phyloP scores from a whole-genome alignment of 2,797 vertebrate species.

The Malacoctenus gilli region DNA sequence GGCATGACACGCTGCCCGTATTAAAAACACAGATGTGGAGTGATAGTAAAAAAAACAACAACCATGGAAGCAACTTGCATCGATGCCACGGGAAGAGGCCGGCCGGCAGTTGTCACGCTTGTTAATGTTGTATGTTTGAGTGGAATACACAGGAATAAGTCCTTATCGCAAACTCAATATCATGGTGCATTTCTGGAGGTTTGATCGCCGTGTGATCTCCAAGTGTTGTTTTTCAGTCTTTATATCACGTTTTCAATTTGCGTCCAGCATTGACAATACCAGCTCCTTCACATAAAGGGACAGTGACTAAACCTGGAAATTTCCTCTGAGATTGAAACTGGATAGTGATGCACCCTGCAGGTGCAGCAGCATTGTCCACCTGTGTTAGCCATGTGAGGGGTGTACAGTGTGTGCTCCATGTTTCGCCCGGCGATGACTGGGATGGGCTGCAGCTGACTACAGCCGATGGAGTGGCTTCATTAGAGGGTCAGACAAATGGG shows the following conservation, averaged over 20 bases:
- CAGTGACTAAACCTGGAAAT: constrained; percentile 1
- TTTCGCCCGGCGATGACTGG: no score
- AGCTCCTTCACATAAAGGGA: background rate
- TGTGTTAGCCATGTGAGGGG: no score
- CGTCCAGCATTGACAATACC: background rate
- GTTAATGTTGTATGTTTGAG: constrained; percentile 43
- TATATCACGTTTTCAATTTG: constrained; percentile 6
- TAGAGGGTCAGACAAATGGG: no score
- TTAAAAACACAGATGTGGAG: constrained; percentile 43
- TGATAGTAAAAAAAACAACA: constrained; percentile 34
- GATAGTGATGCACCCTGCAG: no score
- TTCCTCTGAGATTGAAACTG: background rate
- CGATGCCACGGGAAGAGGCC: constrained; percentile 26
- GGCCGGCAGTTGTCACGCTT: constrained; percentile 27
- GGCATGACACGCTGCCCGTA: constrained; percentile 52
- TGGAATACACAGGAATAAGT: constrained; percentile 35
- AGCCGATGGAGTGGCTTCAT: no score
- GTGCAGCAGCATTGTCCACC: no score
- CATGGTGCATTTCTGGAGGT: constrained; percentile 12
- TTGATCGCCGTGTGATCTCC: constrained; percentile 20
- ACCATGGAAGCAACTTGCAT: constrained; percentile 14
- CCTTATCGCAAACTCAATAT: constrained; percentile 38
- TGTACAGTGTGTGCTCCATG: no score
- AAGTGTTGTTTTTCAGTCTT: constrained; percentile 14
- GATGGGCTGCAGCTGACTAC: no score